phyloP scores from a whole-genome alignment of 2,113 vertebrate species.

The Suricata suricatta region DNA sequence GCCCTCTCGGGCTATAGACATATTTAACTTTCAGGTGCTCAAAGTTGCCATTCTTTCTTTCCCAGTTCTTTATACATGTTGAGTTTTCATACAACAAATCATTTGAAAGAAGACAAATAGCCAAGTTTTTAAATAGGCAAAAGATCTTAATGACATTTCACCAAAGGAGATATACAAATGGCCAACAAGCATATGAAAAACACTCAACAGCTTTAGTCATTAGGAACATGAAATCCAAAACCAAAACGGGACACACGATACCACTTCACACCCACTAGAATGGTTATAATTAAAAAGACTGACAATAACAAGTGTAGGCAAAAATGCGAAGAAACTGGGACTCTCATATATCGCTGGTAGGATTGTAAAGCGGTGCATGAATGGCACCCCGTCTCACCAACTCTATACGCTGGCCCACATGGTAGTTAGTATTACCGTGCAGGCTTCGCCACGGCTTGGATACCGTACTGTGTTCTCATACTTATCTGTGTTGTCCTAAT shows the following conservation, averaged over 20 bases:
- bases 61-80: background rate
- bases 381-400: background rate
- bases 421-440: background rate
- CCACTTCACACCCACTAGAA: background rate
- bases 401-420: background rate
- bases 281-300: background rate
- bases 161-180: background rate
- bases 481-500: background rate
- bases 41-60: background rate
- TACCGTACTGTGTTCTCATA: background rate
- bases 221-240: constrained; percentile 32
- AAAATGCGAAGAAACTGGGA: background rate
- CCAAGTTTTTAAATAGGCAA: background rate
- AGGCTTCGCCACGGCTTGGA: background rate
- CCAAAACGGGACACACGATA: constrained; percentile 6
- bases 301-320: background rate
- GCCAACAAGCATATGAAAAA: background rate
- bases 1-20: background rate
- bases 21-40: background rate
- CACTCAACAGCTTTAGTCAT: background rate
- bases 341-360: background rate
- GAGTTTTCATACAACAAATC: constrained; percentile 9
- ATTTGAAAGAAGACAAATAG: background rate
- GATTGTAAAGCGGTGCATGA: background rate
- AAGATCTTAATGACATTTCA: background rate